A percentile compares a stretch with the other conserved stretches of the same genome.
phyloP scores from a whole-genome alignment of 2,888 invertebrate genomes.

The Heterodera filipjevi region DNA sequence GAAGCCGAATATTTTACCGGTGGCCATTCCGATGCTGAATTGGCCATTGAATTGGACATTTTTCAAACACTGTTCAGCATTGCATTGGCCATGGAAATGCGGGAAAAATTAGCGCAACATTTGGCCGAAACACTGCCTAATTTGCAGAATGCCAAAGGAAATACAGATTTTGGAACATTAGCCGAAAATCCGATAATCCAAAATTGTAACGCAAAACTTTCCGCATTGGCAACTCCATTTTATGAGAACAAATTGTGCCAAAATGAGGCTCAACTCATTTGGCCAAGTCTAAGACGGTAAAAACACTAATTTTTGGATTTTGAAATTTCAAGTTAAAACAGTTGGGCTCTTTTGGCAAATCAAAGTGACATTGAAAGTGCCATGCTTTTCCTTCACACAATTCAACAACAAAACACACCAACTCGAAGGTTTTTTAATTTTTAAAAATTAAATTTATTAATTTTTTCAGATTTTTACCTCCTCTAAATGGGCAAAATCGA shows the following conservation, averaged over 20 bases:
- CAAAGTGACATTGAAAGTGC: conserved; percentile 13
- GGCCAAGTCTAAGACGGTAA: conserved; percentile 20
- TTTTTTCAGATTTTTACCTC: conserved; percentile 22
- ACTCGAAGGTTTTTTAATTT: conserved; percentile 2
- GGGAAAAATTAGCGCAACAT: not conserved
- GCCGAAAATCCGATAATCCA: conserved; percentile 4
- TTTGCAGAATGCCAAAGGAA: not conserved
- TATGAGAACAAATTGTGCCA: conserved; percentile 1
- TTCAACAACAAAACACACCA: conserved; percentile 20
- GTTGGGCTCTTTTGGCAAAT: conserved; percentile 19
- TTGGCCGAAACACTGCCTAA: not conserved
- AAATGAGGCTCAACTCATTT: not conserved
- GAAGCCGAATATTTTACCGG: not conserved
- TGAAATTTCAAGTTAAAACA: not conserved
- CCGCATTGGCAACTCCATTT: conserved; percentile 6
- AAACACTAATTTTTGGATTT: too few relatives aligned
- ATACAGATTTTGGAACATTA: not conserved
- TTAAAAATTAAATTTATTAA: not conserved
- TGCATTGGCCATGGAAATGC: not conserved
- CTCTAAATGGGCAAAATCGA: conserved; percentile 10
- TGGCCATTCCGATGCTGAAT: not conserved
- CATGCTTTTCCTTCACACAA: conserved; percentile 16
- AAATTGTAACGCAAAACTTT: conserved; percentile 3
- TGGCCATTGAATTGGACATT: not conserved
- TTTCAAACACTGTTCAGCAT: conserved; percentile 6